phyloP scores from a whole-genome alignment of 35 echinoderm and acorn worm species.

The Stichopus chloronotus region DNA sequence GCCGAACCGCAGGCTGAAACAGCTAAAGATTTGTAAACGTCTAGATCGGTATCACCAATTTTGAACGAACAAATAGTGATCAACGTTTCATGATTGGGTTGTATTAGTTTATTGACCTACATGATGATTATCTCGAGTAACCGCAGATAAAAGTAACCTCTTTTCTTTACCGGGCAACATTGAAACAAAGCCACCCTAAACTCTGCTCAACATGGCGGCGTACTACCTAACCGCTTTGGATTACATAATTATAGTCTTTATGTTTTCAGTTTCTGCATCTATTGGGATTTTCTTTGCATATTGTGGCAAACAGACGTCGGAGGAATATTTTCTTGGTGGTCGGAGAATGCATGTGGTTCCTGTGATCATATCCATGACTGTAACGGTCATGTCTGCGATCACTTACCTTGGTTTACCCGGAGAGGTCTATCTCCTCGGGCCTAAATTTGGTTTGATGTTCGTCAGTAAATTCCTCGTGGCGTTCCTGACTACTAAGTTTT shows the following conservation, averaged over 20 bases:
- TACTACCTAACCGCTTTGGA: slow-evolving; percentile 27
- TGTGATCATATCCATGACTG: slow-evolving; percentile 43
- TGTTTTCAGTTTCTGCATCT: slow-evolving; percentile 13
- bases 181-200: too few relatives aligned
- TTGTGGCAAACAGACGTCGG: slow-evolving; percentile 8
- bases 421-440: slow-evolving; percentile 50
- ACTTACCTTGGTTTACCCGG: slow-evolving; percentile 45
- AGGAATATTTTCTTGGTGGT: slow-evolving; percentile 46
- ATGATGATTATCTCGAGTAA: too few relatives aligned
- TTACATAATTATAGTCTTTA: slow-evolving; percentile 33
- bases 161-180: too few relatives aligned
- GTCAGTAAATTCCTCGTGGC: slow-evolving; percentile 35
- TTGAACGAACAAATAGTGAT: too few relatives aligned
- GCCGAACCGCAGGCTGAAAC: too few relatives aligned
- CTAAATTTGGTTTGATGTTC: slow-evolving; percentile 47
- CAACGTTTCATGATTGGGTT: too few relatives aligned
- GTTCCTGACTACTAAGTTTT: slow-evolving; percentile 27
- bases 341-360: slow-evolving; percentile 43
- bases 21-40: too few relatives aligned
- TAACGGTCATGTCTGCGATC: slow-evolving; percentile 56
- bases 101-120: too few relatives aligned
- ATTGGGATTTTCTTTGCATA: slow-evolving; percentile 47
- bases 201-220: too few relatives aligned
- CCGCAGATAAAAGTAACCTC: too few relatives aligned
- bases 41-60: too few relatives aligned